phyloP scores from a whole-genome alignment of 2,797 vertebrate genomes.

The Macroramphosus scolopax region DNA sequence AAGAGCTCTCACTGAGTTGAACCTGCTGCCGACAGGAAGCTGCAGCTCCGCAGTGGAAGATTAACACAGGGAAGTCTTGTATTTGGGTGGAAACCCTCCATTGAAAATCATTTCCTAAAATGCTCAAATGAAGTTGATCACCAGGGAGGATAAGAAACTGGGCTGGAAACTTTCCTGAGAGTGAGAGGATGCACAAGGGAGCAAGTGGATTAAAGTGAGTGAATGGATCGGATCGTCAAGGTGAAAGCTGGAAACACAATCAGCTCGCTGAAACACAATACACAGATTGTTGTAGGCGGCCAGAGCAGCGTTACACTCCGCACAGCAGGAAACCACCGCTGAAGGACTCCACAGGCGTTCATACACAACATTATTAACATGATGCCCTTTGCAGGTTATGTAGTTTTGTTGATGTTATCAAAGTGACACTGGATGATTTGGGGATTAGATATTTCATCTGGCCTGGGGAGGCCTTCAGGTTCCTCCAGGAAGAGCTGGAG shows the following conservation, averaged over 20 bases:
- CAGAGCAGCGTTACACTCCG: too few relatives aligned
- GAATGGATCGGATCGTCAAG: constrained; percentile 25
- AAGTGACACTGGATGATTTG: too few relatives aligned
- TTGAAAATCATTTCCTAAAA: constrained; percentile 56
- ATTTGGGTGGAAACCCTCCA: constrained; percentile 36
- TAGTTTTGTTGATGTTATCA: too few relatives aligned
- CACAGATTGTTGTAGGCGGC: constrained; percentile 34
- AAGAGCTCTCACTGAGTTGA: too few relatives aligned
- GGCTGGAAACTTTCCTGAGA: too few relatives aligned
- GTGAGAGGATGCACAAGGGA: constrained; percentile 6
- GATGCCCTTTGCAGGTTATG: too few relatives aligned
- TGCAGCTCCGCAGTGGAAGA: not conserved
- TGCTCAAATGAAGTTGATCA: constrained; percentile 6
- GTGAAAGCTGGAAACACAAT: constrained; percentile 43
- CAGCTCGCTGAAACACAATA: constrained; percentile 25
- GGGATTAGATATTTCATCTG: too few relatives aligned
- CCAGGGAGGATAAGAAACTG: constrained; percentile 6
- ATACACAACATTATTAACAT: too few relatives aligned
- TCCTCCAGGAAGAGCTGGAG: too few relatives aligned
- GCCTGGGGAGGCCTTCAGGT: too few relatives aligned
- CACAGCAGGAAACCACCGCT: too few relatives aligned
- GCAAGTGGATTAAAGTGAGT: constrained; percentile 9
- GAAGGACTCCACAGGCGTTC: too few relatives aligned
- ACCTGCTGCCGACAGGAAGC: constrained; percentile 27
- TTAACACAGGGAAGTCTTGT: constrained; percentile 39